Evolutionary conservation across 2,797 vertebrate genomes (phyloP).

Genomic region (Choloepus didactylus): DNA sequence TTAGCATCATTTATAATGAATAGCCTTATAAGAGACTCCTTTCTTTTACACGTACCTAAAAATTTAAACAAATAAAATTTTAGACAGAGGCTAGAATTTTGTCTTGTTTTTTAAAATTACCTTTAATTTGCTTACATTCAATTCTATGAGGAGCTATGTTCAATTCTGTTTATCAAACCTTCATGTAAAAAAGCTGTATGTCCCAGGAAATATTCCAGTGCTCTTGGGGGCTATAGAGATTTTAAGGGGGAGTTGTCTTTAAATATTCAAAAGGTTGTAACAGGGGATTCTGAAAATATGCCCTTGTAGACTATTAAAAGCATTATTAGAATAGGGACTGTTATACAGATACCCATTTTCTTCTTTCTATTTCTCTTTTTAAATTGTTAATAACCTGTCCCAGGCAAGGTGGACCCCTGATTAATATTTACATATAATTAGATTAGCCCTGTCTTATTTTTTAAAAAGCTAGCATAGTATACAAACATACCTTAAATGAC

Average conservation of each 20-base stretch:
- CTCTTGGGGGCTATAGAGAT: fast-evolving
- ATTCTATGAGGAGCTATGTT: not conserved
- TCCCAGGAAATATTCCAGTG: not conserved
- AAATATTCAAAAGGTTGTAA: not conserved
- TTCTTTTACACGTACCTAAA: not conserved
- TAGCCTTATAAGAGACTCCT: not conserved
- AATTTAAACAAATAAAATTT: constrained; percentile 47
- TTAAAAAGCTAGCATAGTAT: not conserved
- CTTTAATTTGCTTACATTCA: not conserved
- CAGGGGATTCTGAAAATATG: not conserved
- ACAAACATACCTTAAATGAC: not conserved
- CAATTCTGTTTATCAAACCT: not conserved
- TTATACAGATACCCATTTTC: not conserved
- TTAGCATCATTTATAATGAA: not conserved
- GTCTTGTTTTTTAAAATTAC: not conserved
- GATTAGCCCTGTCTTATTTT: not conserved
- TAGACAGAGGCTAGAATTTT: not conserved
- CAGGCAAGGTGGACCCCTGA: not conserved
- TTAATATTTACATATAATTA: constrained; percentile 12
- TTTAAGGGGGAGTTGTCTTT: not conserved
- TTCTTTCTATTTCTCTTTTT: not conserved
- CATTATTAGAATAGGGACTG: not conserved
- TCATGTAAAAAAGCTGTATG: not conserved
- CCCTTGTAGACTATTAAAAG: not conserved
- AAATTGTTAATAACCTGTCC: not conserved